Evolutionary conservation across 2,797 vertebrate species (phyloP).

Genomic region (Enteromius paludinosus): DNA sequence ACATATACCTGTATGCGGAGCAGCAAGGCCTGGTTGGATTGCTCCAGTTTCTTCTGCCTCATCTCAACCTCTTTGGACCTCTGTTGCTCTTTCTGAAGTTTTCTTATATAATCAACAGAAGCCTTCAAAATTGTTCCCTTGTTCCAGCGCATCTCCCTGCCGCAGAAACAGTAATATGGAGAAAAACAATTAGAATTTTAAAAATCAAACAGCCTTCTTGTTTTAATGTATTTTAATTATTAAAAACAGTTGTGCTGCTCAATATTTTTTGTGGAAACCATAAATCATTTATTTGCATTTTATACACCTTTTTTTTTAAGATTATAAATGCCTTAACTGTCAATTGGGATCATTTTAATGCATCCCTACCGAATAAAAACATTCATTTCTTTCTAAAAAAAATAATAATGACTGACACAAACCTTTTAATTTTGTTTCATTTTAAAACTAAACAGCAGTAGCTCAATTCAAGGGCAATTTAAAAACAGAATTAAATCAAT

Average conservation of each 20-base stretch:
- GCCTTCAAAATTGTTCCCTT: constrained; percentile 94
- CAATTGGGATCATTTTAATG: background rate
- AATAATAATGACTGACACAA: background rate
- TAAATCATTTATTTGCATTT: background rate
- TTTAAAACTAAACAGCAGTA: background rate
- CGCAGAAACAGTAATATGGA: background rate
- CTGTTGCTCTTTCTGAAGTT: constrained; percentile 92
- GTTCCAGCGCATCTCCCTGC: constrained; percentile 94
- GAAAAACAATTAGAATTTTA: background rate
- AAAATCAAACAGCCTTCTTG: background rate
- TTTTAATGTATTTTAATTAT: background rate
- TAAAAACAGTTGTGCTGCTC: background rate
- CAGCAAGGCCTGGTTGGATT: constrained; percentile 86
- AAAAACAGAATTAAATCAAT: background rate
- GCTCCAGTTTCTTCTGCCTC: constrained; percentile 88
- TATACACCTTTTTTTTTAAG: background rate
- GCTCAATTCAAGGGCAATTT: background rate
- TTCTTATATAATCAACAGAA: constrained; percentile 92
- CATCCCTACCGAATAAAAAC: background rate
- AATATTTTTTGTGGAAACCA: background rate
- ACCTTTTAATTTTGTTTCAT: background rate
- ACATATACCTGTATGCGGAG: constrained; percentile 85
- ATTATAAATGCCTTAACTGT: background rate
- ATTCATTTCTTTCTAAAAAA: background rate
- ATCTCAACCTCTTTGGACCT: constrained; percentile 86